Evolutionary conservation across 2,113 vertebrate species (phyloP), one percentile per base, ranked within the genome.

Genomic region (Sphaerodactylus townsendi): DNA sequence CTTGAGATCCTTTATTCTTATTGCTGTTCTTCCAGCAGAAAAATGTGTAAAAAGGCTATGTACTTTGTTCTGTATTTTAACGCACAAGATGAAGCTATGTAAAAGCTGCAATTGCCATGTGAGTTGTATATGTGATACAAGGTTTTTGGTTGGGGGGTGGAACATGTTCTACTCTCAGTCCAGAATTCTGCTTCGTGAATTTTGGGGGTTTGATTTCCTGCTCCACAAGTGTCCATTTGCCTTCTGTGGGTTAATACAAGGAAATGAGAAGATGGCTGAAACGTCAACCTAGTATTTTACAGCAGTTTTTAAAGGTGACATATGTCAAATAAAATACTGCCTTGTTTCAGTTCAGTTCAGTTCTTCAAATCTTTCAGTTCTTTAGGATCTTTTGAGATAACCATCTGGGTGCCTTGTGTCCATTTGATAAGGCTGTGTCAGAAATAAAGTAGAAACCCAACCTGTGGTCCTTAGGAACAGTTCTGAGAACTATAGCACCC

Each of bases 181-280:
- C 1, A 2, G 19, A 79, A 21, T 68, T 65, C 25, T 76, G 13
- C 79, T 25, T 89, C 84, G 44, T 77, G 23, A n/a, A 30, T 83
- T 82, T 75, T 81, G 83, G 1, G 66, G 82, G 84, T 44, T 85
- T 85, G 75, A 13, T 10, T 89, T 85, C 82, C 13, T 81, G 2
- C 62, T 81, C 8, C 39, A 48, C 5, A 87, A 73, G 64, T 19
- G 0, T 14, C 48, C 6, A 19, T 77, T 78, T 77, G 71, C 50
- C 41, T 82, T 86, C 50, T 62, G 30, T 77, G 48, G 3, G 81
- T 41, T 11, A 86, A 2, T 41, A n/a, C 83, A 85, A 65, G 65
- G 81, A 4, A 65, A 44, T 64, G 44, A 81, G 62, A 64, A 77
- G 78, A 41, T 75, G 14, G 68, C 75, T 87, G 82, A 50, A 46